Base-by-base conservation (phyloP, 1,140 invertebrate genomes). In the Bathynomus jamesi region DNA sequence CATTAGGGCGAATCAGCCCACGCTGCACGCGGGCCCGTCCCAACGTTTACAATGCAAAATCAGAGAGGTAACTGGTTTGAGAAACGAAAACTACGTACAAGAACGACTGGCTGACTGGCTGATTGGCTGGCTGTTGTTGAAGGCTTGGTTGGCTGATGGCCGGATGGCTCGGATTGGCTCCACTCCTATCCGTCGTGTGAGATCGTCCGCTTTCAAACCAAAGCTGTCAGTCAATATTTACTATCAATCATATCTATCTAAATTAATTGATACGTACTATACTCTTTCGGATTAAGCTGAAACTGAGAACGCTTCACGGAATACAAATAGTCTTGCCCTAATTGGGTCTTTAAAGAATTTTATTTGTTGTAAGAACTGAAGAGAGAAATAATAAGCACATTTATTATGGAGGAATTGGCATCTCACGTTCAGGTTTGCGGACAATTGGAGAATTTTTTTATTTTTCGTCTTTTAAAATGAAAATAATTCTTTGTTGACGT, bases 171-270 rank as follows among this genome's bases (percentile, higher is more conserved):
- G 21, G 40, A 53, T 53, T 53, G 40, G 40, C 40, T 21, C 40
- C 40, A 53, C 40, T 53, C 40, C 40, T 53, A 17, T 21, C 40
- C 40, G 40, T 53, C 40, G 40, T 53, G 40, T 53, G 40, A 11
- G 40, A 53, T 53, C 40, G 40, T 53, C 40, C 40, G 40, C 40
- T 53, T 53, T 53, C 11, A 53, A 53, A 53, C 40, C 40, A 53
- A 53, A 53, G 40, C 40, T 53, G 40, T 53, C 40, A 53, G 40
- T 53, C 40, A 53, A 53, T 53, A 53, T 53, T 53, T 53, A 53
- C 40, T 53, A 53, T 53, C 40, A 53, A 53, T 53, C 40, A 53
- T 53, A 53, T 53, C 13, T 53, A 53, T 53, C 40, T 53, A 53
- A 53, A 53, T 53, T 53, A 53, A 53, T 53, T 53, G 40, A 53